Conservation (phyloP, 2,797 vertebrate genomes). For the Characodon lateralis region DNA sequence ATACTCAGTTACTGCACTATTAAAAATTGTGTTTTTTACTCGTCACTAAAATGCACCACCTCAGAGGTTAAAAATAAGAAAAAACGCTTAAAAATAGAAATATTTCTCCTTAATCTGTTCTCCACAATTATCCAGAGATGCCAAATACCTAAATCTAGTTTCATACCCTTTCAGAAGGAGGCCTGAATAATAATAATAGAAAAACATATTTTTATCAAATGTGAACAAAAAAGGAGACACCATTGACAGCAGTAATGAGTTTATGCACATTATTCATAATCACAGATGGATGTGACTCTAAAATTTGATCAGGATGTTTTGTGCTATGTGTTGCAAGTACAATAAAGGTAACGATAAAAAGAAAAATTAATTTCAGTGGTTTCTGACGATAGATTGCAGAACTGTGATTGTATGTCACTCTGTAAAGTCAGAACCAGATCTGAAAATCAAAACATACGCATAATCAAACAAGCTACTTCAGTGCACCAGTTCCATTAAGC, state of each 20-base stretch:
- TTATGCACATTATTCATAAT: too few relatives aligned
- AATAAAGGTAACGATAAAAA: background rate
- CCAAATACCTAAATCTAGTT: background rate
- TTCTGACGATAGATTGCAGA: background rate
- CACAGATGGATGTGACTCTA: too few relatives aligned
- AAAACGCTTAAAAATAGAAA: background rate
- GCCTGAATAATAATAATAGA: too few relatives aligned
- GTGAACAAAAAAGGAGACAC: too few relatives aligned
- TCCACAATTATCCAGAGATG: background rate
- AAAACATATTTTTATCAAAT: too few relatives aligned
- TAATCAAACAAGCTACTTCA: background rate
- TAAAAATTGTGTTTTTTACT: background rate
- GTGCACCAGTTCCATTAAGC: background rate
- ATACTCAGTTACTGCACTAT: background rate
- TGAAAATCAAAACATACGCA: too few relatives aligned
- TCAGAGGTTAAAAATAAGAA: background rate
- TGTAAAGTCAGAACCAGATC: too few relatives aligned
- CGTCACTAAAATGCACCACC: background rate
- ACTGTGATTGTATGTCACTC: too few relatives aligned
- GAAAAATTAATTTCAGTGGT: background rate
- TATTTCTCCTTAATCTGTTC: background rate
- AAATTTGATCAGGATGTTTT: too few relatives aligned
- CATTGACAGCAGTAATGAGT: too few relatives aligned
- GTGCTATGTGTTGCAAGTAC: too few relatives aligned
- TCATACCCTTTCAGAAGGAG: background rate